Evolutionary conservation across 2,113 vertebrate species (phyloP), one percentile per base, ranked within the genome.

Genomic region (Cyanoderma ruficeps): DNA sequence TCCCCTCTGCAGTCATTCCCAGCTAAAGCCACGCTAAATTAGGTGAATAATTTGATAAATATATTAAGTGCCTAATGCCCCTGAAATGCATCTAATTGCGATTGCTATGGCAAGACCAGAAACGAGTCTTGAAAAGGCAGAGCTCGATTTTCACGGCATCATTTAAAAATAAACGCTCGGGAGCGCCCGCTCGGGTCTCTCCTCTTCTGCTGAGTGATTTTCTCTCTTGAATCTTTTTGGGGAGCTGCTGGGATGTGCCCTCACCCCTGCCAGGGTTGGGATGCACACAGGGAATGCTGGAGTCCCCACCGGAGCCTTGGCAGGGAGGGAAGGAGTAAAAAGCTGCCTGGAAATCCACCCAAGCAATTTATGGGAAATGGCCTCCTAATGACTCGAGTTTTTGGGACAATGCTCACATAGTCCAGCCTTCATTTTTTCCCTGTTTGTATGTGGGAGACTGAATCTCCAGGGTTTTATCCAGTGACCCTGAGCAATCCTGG

Each of bases 81-180:
- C 92, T 92, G 92, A 96, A 96, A 96, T 76, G 88, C 80, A 55
- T 77, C 94, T 97, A 94, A 96, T 96, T 96, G 92, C 33, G 31
- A 94, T 93, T 96, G 90, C 93, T 44, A 90, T 39, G 94, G 96
- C n/a, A 35, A 71, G 94, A 86, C 82, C 70, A 93, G 93, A 57
- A 90, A 81, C 5, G 60, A 93, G 80, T 6, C 68, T 83, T 55
- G 52, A 47, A 60, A 60, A 94, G 87, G 84, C 75, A 83, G 87
- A 90, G 81, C 90, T 90, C 71, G 5, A 24, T 89, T 90, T 86
- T 75, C 46, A 16, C 30, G 55, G 56, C 71, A 13, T 1, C 6
- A 2, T 81, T 88, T 81, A 49, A 64, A 93, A 94, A 88, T 2
- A 59, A 91, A 83, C 0, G 5, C 85, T 94, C 10, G 11, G 78